Evolutionary conservation across 2,888 invertebrate species (phyloP), one percentile per base, ranked within the genome.

Genomic region (Dorcus parallelipipedus): DNA sequence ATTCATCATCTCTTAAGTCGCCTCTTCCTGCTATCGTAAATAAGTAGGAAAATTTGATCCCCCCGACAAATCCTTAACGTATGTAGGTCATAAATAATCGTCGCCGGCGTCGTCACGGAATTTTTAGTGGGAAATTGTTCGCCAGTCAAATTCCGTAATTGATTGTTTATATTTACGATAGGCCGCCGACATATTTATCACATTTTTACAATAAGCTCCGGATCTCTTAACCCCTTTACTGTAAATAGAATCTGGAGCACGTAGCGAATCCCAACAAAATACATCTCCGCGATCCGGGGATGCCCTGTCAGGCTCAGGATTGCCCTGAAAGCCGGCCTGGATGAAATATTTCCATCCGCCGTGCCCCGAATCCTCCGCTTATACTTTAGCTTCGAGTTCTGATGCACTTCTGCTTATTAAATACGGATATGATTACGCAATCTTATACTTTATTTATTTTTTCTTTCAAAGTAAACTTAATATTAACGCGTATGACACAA

Each of bases 321-420:
- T 68, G 66, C 64, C 61, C 65, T 63, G 63, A 69, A 69, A 70
- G 67, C 70, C 63, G 65, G 65, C 66, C 64, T 64, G 69, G 69
- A 71, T 71, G 72, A 70, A 71, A 72, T 71, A 71, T 72, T 71
- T 68, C 67, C 58, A 58, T 63, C 63, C 64, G 67, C 61, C 72
- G 71, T 72, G 72, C 69, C 58, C 62, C 59, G 72, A 71, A 70
- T 71, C 64, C 61, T 52, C 59, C 56, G 9, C 49, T 47, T 23
- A 48, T 26, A 45, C 38, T 26, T 38, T 38, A 26, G 54, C 23
- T 49, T 14, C 38, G 38, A 41, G 41, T 49, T 55, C 23, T 10
- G 45, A 45, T 45, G 45, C 45, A 45, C 45, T 45, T 33, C 45
- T 45, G 20, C 45, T 20, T 45, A 45, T 45, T 45, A 45, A 45